Evolutionary conservation across 2,797 vertebrate genomes (phyloP), one percentile per base, ranked within the genome.

Genomic region (Lacerta bilineata): DNA sequence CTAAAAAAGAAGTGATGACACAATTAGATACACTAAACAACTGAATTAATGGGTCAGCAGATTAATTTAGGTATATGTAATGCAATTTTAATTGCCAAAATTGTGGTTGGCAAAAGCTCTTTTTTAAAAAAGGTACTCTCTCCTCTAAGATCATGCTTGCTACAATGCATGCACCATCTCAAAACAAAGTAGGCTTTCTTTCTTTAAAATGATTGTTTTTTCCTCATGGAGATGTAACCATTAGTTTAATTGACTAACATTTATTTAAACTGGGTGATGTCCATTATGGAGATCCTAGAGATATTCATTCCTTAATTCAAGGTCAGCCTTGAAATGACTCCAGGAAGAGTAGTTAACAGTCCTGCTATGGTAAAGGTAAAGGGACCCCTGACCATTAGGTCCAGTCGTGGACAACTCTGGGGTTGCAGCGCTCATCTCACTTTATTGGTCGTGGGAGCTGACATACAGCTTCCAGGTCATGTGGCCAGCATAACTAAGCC

Each of bases 11-110:
- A 74, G 11, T 6, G 36, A 0, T 83, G 9, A 66, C 0, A 27
- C 13, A 50, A 5, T 83, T 41, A 81, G 23, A 61, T 87, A 76
- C 77, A 88, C 75, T 84, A 78, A 87, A 84, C 83, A 39, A 55
- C 23, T 50, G 33, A 50, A 17, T 18, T 17, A 18, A 83, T 20
- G 43, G 25, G 23, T 29, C 15, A 68, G 3, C 13, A 11, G 36
- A 11, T 39, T 66, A 13, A 7, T 64, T 61, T n/a, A 6, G 50
- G 18, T 18, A 36, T 36, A 74, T 74, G 20, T 20, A 79, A 55
- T 18, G 29, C 43, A 78, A 13, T 4, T 50, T n/a, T 33, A 68
- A 43, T 29, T 36, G 10, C 33, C 79, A 80, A 64, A 72, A 87
- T 50, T 61, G 36, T 36, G 43, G 27, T n/a, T n/a, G 17, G 4